Percentiles rank a stretch among this genome's conserved stretches.
phyloP scores from a whole-genome alignment of 2,888 invertebrate genomes.

The Sesia bembeciformis region DNA sequence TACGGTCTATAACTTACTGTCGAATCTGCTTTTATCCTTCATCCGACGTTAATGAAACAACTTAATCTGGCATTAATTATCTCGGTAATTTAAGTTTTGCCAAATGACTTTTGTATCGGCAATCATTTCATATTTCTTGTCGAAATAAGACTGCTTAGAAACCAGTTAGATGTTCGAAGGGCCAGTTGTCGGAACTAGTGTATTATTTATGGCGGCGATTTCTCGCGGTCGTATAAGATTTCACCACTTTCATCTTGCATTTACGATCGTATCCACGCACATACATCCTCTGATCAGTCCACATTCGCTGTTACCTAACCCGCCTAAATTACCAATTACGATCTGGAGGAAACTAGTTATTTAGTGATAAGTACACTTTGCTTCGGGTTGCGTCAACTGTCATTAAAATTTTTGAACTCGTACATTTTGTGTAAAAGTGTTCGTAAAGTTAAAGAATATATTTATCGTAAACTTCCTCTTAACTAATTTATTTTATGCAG shows the following conservation, averaged over 20 bases:
- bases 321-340: neutral
- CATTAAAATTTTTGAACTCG: too few species aligned
- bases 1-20: too few species aligned
- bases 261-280: constrained; percentile 33
- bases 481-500: too few species aligned
- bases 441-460: too few species aligned
- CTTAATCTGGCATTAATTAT: constrained; percentile 11
- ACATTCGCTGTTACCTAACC: constrained; percentile 8
- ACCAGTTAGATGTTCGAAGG: constrained; percentile 54
- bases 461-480: too few species aligned
- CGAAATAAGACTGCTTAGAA: constrained; percentile 31
- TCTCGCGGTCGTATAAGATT: constrained; percentile 60
- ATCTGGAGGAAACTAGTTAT: too few species aligned
- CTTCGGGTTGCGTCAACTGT: too few species aligned
- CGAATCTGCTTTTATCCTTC: too few species aligned
- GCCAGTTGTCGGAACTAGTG: constrained; percentile 57
- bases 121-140: constrained; percentile 28
- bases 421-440: too few species aligned
- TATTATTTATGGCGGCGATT: constrained; percentile 68
- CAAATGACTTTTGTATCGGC: constrained; percentile 18
- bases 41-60: neutral
- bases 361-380: too few species aligned
- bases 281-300: constrained; percentile 30
- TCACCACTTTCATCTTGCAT: constrained; percentile 70
- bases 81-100: constrained; percentile 17